Base-by-base conservation (phyloP, 2,888 invertebrate genomes). In the Atethmia centrago region DNA sequence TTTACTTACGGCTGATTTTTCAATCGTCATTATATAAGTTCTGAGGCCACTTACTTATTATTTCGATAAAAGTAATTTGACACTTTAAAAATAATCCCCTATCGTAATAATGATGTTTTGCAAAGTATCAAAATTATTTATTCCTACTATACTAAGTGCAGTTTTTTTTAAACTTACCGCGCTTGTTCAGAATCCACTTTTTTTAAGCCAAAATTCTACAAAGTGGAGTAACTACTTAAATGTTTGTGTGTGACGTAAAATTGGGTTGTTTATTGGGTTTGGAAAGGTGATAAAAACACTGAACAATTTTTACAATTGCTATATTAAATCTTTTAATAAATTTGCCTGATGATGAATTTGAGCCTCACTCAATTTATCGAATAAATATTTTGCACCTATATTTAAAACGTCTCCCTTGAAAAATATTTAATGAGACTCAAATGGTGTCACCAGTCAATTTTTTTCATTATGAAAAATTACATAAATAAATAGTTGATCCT, bases 341-440 rank as follows among this genome's bases (percentile, higher is more conserved):
- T 79, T 45, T 84, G 80, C 75, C 86, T 76, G 86, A 88, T 84
- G 80, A 85, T 80, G 82, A 83, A 88, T 92, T 93, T 89, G 91
- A 92, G 90, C 90, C 91, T 92, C 91, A 93, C 89, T 90, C 92
- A 92, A 93, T 93, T 93, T 93, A 86, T 95, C 94, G 94, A 92
- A 90, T 91, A 91, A 92, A 92, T 92, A 91, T 89, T 90, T 90
- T 94, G 95, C 95, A 95, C 95, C 95, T 95, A 95, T 95, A 95
- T 95, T 94, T 91, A 90, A 91, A 89, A 93, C 94, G 95, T 95
- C 95, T 95, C 95, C 95, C 95, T 77, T 88, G 83, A 85, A 86
- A 85, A 85, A 66, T 88, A 94, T 92, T 92, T 91, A 91, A 90
- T 92, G 92, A 92, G 88, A 90, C 91, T 92, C 91, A 90, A 93